A percentile compares a stretch with the other conserved stretches of the same genome.
These are phyloP conservation scores for Orbicella faveolata DNA, from an alignment of 64 coral and sea anemone species.

Conservation along the genomic window DNA sequence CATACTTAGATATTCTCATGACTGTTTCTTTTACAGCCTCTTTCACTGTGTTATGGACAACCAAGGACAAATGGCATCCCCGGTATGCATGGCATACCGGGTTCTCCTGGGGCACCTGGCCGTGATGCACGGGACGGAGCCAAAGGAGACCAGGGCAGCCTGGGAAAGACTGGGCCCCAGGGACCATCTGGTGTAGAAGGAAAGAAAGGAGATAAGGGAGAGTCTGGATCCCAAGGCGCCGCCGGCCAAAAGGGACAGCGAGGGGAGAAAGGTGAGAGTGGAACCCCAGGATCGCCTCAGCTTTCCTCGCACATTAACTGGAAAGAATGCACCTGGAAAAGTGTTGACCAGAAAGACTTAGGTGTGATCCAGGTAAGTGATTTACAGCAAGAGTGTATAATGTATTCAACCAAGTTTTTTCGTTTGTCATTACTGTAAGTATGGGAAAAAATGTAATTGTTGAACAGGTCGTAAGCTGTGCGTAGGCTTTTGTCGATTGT, in stretches of 20 bases:
- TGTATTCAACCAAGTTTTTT: too few species aligned
- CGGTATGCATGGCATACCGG: not conserved
- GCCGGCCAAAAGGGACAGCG: conserved; percentile 11
- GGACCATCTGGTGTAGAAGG: not conserved
- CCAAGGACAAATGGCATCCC: conserved; percentile 14
- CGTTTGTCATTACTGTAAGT: too few species aligned
- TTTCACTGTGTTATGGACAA: conserved; percentile 4
- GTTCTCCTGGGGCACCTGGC: conserved; percentile 13
- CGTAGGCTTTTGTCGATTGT: too few species aligned
- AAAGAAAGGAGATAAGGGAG: not conserved
- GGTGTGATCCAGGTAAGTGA: conserved; percentile 26
- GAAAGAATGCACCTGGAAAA: conserved; percentile 54
- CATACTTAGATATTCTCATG: too few species aligned
- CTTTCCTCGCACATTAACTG: conserved; percentile 24
- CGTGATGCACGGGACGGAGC: conserved; percentile 9
- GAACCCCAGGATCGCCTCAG: not conserved
- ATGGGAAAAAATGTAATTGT: too few species aligned
- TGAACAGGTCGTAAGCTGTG: too few species aligned
- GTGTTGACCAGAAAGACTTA: conserved; percentile 1
- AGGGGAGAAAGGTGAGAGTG: conserved; percentile 7
- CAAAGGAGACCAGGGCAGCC: not conserved
- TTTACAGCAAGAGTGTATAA: too few species aligned
- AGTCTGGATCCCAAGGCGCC: not conserved
- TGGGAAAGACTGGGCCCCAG: not conserved
- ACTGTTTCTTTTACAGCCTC: too few species aligned